These are phyloP conservation scores for Lamellibrachia satsuma DNA, from an alignment of 2,888 invertebrate species.

Conservation along the genomic window DNA sequence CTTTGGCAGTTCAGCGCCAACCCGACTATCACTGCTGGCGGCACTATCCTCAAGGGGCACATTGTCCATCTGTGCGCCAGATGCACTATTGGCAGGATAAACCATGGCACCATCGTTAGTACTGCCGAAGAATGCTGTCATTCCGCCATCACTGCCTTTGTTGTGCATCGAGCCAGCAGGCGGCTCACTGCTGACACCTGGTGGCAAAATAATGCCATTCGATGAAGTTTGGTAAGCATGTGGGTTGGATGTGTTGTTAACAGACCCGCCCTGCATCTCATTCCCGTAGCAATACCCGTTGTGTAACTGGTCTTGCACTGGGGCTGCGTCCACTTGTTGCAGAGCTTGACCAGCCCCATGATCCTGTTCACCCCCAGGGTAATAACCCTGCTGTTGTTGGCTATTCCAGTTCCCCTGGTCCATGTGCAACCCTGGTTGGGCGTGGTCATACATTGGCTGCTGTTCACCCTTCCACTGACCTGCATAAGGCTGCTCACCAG, in stretches of 20 bases:
- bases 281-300: conserved; percentile 2
- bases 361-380: background rate
- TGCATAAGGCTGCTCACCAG: background rate
- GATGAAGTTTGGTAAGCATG: background rate
- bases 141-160: background rate
- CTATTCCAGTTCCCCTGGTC: background rate
- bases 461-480: background rate
- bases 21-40: background rate
- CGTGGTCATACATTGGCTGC: background rate
- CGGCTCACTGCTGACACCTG: background rate
- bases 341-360: background rate
- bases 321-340: background rate
- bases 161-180: background rate
- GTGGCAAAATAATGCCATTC: background rate
- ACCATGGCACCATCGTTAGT: background rate
- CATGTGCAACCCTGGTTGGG: background rate
- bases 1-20: background rate
- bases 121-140: background rate
- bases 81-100: background rate
- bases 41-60: background rate
- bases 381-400: background rate
- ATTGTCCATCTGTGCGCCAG: background rate
- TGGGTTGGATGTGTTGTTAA: background rate
- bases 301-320: background rate
- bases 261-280: background rate